These are phyloP conservation scores for Calypte anna DNA, from an alignment of 2,113 vertebrate genomes.

Conservation along the genomic window DNA sequence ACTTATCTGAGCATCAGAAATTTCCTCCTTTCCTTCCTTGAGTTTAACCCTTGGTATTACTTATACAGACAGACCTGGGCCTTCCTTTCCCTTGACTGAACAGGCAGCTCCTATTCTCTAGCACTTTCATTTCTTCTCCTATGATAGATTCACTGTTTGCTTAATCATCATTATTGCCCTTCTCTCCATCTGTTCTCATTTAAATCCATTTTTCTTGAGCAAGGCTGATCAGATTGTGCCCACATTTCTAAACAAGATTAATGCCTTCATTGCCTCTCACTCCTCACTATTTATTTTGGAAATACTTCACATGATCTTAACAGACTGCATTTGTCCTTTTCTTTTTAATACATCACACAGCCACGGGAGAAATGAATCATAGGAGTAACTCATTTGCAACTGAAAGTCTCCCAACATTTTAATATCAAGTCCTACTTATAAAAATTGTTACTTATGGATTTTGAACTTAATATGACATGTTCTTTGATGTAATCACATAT, in stretches of 20 bases:
- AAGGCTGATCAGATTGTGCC: constrained; percentile 43
- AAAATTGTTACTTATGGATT: neutral
- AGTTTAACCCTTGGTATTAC: neutral
- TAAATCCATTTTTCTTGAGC: constrained; percentile 42
- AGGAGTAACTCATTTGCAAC: neutral
- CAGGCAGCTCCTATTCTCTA: neutral
- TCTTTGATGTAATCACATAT: neutral
- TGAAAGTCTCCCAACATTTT: neutral
- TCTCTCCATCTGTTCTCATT: constrained; percentile 55
- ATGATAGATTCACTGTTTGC: neutral
- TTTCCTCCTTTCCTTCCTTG: neutral
- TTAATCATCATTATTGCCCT: constrained; percentile 34
- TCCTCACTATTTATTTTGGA: neutral
- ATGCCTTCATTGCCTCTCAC: constrained; percentile 1
- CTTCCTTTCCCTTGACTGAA: neutral
- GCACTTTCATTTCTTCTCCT: neutral
- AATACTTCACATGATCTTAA: neutral
- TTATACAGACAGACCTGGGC: neutral
- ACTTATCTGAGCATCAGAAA: neutral
- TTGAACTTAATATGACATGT: neutral
- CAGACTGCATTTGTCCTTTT: neutral
- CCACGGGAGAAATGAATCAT: neutral
- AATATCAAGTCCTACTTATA: neutral
- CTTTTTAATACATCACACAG: accelerated
- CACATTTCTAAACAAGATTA: constrained; percentile 45